phyloP scores from a whole-genome alignment of 2,113 vertebrate genomes.

The Psilopogon haemacephalus region DNA sequence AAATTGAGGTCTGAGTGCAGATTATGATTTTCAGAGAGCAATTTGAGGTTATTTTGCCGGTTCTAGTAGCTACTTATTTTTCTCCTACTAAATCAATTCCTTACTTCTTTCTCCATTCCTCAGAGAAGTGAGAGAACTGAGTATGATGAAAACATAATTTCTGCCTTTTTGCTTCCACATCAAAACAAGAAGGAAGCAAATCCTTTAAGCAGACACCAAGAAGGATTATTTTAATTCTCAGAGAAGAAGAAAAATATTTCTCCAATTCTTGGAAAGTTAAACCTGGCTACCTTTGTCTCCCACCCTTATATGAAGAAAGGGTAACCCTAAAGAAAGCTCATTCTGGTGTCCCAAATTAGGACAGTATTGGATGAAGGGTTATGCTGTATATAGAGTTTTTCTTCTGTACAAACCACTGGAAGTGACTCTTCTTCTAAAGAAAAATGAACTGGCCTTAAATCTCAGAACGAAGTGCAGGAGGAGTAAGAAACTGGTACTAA shows the following conservation, averaged over 20 bases:
- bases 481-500: background rate
- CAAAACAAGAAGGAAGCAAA: background rate
- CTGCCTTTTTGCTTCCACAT: background rate
- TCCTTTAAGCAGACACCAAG: background rate
- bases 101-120: background rate
- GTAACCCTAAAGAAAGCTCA: background rate
- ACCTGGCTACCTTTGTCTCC: background rate
- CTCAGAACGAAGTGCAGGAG: background rate
- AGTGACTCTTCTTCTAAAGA: background rate
- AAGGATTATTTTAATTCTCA: background rate
- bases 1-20: background rate
- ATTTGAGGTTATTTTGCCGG: background rate
- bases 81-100: background rate
- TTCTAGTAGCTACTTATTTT: background rate
- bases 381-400: background rate
- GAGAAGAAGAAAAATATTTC: background rate
- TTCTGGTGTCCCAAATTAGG: background rate
- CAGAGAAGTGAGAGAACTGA: background rate
- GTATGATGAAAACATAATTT: background rate
- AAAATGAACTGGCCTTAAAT: background rate
- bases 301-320: background rate
- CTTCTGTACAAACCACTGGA: background rate
- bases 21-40: background rate
- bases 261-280: background rate
- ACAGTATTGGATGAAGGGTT: background rate